Evolutionary conservation across 1,140 invertebrate species (phyloP), one percentile per base, ranked within the genome.

Genomic region (Steinernema khuongi): DNA sequence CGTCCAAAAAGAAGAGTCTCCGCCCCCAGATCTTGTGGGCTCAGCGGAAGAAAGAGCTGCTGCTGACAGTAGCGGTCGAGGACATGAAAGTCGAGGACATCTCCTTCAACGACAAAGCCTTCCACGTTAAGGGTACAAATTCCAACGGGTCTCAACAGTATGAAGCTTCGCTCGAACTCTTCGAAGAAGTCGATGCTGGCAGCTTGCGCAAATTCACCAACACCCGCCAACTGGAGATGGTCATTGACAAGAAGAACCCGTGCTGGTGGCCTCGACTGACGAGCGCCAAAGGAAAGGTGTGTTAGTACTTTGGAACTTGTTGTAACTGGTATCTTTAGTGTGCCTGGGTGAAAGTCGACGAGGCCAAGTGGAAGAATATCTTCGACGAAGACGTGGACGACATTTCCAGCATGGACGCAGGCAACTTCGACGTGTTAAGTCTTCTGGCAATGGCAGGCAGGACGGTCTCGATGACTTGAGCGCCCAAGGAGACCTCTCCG

Each of bases 231-330:
- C 31, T 81, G 30, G 80, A 81, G 66, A 44, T 81, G n/a, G 66
- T 83, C 22, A 74, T 81, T 33, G 79, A 79, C 1, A 81, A 81
- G 29, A 79, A 79, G 50, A 78, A 31, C n/a, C 36, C 70, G 22
- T 74, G 81, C 60, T 81, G 80, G 80, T 81, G 80, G 80, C 80
- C 80, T 31, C 79, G 80, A 19, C 69, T 81, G 18, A 44, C 77
- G 30, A 80, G 74, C 33, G 74, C 69, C 1, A 41, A 50, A 30
- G 71, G 66, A 19, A 81, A 81, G 75, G 79, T 80, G 36, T 22
- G 70, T 43, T 74, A 30, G 1, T 1, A 31, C 44, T 31, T 44
- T 75, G 14, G 71, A 69, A 19, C 17, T 74, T 18, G 67, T 29
- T 41, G 36, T 41, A n/a, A 41, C n/a, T 41, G 7, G 36, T 7